These are phyloP conservation scores for Dilophus febrilis DNA, from an alignment of 2,888 invertebrate genomes.

Conservation along the genomic window DNA sequence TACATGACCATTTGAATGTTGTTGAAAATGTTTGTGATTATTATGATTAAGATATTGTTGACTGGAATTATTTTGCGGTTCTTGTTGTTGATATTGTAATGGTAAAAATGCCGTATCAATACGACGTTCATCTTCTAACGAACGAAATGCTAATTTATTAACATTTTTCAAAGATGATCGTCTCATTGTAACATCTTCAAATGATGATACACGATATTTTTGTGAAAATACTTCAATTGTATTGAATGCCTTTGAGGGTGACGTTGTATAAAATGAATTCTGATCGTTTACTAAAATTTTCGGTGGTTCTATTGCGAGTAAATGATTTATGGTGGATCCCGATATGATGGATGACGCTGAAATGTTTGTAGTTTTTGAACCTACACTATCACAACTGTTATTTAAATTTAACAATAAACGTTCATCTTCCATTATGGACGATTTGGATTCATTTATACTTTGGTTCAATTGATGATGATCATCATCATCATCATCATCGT, in stretches of 20 bases:
- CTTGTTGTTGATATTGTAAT: too few species aligned
- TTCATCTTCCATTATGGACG: too few species aligned
- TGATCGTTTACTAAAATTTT: conserved; percentile 30
- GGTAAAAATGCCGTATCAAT: conserved; percentile 26
- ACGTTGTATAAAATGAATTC: conserved; percentile 30
- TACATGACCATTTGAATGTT: not conserved
- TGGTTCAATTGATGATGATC: too few species aligned
- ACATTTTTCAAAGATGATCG: conserved; percentile 24
- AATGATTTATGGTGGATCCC: too few species aligned
- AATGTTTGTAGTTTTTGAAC: too few species aligned
- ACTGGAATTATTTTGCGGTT: too few species aligned
- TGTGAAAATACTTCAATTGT: conserved; percentile 31
- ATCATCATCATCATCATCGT: too few species aligned
- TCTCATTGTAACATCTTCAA: conserved; percentile 28
- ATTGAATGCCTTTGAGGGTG: conserved; percentile 28
- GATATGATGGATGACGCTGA: too few species aligned
- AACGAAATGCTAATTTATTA: conserved; percentile 27
- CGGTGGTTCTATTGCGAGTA: conserved; percentile 29
- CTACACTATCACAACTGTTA: too few species aligned
- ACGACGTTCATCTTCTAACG: conserved; percentile 29
- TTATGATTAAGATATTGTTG: too few species aligned
- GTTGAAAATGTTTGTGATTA: conserved; percentile 26
- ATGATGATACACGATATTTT: conserved; percentile 30
- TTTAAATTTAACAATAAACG: too few species aligned
- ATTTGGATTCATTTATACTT: too few species aligned